phyloP scores from a whole-genome alignment of 2,888 invertebrate species.

The Volucella inflata region DNA sequence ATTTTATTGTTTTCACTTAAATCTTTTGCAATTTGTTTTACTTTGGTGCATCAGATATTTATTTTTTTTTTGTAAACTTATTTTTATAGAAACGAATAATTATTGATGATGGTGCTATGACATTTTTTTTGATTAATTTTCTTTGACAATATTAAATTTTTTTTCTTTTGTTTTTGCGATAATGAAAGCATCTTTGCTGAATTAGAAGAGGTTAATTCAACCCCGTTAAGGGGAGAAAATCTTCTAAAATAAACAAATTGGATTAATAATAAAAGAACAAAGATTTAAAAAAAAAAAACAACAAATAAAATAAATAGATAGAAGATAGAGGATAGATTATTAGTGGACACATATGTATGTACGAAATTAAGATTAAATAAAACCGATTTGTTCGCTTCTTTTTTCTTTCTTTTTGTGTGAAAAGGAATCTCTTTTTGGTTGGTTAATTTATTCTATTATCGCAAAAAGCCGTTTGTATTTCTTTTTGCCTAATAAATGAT shows the following conservation, averaged over 20 bases:
- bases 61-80: constrained; percentile 44
- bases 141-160: constrained; percentile 76
- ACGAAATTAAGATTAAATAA: constrained; percentile 48
- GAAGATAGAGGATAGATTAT: constrained; percentile 66
- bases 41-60: constrained; percentile 75
- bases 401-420: background rate
- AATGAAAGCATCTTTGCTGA: constrained; percentile 84
- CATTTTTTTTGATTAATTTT: constrained; percentile 74
- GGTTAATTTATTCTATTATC: constrained; percentile 67
- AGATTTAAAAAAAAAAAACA: constrained; percentile 51
- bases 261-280: constrained; percentile 62
- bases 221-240: constrained; percentile 49
- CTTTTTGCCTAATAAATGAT: constrained; percentile 62
- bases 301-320: constrained; percentile 65
- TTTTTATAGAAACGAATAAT: constrained; percentile 50
- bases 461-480: constrained; percentile 39
- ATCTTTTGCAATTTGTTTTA: constrained; percentile 68
- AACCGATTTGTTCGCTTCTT: constrained; percentile 35
- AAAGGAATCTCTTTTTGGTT: constrained; percentile 51
- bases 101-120: constrained; percentile 80
- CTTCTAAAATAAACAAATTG: constrained; percentile 73
- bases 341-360: constrained; percentile 55
- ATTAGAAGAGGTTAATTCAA: constrained; percentile 62
- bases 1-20: constrained; percentile 37
- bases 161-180: constrained; percentile 79